A percentile compares a stretch with the other conserved stretches of the same genome.
phyloP scores from a whole-genome alignment of 2,113 vertebrate genomes.

The Ammodytes marinus region DNA sequence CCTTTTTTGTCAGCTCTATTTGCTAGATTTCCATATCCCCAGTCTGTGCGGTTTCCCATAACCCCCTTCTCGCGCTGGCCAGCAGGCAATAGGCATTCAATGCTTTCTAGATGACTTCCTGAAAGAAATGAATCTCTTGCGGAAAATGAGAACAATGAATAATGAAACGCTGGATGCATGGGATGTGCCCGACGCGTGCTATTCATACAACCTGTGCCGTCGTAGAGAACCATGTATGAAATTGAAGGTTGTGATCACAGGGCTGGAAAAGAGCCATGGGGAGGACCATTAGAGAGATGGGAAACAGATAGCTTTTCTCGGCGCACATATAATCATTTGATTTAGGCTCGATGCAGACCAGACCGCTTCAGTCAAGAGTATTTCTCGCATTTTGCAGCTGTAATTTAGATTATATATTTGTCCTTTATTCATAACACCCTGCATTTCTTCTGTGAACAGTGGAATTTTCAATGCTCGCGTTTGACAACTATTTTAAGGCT shows the following conservation, averaged over 20 bases:
- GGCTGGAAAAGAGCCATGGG: constrained; percentile 62
- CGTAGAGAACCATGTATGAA: constrained; percentile 70
- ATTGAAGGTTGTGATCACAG: constrained; percentile 77
- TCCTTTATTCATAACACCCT: constrained; percentile 31
- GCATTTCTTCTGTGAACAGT: constrained; percentile 16
- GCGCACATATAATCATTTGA: constrained; percentile 70
- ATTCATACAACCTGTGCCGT: constrained; percentile 67
- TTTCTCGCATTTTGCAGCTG: constrained; percentile 50
- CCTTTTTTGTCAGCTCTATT: constrained; percentile 67
- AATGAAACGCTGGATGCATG: constrained; percentile 76
- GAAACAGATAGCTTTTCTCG: constrained; percentile 66
- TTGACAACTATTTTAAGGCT: constrained; percentile 35
- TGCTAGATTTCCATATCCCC: constrained; percentile 67
- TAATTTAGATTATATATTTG: constrained; percentile 53
- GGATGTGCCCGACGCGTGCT: constrained; percentile 71
- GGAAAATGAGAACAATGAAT: constrained; percentile 82
- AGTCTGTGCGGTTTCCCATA: not conserved
- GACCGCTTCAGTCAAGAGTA: constrained; percentile 33
- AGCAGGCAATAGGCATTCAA: constrained; percentile 79
- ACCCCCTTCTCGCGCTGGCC: constrained; percentile 25
- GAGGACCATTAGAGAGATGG: constrained; percentile 58
- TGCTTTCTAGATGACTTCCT: constrained; percentile 81
- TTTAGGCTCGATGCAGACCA: constrained; percentile 42
- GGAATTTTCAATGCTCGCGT: constrained; percentile 43
- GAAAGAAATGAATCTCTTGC: constrained; percentile 77